phyloP scores from a whole-genome alignment of 2,113 vertebrate species.

The Mesocricetus auratus region DNA sequence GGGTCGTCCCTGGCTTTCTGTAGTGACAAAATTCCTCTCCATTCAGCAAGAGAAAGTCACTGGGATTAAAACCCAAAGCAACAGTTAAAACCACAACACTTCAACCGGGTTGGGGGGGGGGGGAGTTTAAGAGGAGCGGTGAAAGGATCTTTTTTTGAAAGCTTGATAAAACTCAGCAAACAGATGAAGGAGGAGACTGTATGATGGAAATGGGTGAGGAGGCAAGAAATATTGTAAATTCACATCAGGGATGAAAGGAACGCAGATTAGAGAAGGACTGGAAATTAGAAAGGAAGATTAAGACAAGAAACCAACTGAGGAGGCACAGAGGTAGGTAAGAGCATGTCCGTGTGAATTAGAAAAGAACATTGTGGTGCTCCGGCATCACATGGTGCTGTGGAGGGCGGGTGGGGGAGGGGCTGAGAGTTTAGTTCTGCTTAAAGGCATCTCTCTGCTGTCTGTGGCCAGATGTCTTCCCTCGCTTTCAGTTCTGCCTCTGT shows the following conservation, averaged over 20 bases:
- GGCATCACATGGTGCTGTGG: background rate
- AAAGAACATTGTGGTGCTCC: background rate
- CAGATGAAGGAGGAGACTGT: slow-evolving; percentile 2
- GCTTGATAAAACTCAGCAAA: background rate
- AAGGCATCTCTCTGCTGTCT: background rate
- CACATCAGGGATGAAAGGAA: background rate
- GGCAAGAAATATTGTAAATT: background rate
- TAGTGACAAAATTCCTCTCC: slow-evolving; percentile 31
- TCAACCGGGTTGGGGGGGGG: slow-evolving; percentile 29
- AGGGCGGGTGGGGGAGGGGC: background rate
- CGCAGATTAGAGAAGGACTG: background rate
- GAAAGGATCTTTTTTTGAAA: background rate
- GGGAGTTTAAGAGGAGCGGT: background rate
- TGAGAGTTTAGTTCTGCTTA: background rate
- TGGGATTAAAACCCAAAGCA: slow-evolving; percentile 42
- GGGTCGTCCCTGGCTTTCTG: slow-evolving; percentile 60
- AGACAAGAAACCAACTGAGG: background rate
- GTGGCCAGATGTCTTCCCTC: background rate
- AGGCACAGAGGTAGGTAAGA: background rate
- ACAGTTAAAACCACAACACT: slow-evolving; percentile 8
- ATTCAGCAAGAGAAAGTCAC: slow-evolving; percentile 67
- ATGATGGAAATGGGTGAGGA: background rate
- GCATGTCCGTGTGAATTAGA: background rate
- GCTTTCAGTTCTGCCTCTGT: background rate
- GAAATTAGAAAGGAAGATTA: background rate